Evolutionary conservation across 2,888 invertebrate genomes (phyloP), one percentile per base, ranked within the genome.

Genomic region (Lamellibrachia columna): DNA sequence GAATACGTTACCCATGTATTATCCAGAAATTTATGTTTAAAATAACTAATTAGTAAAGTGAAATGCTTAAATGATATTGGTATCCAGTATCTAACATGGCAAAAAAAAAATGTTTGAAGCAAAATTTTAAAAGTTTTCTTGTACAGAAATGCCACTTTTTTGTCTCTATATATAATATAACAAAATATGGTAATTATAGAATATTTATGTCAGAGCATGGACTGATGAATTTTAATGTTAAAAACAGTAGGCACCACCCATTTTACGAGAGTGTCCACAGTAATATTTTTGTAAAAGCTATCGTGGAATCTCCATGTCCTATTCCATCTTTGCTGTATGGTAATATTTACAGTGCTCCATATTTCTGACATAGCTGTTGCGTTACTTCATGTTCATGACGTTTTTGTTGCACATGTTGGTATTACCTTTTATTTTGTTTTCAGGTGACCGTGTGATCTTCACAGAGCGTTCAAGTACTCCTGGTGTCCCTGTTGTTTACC

Each of bases 361-460:
- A 22, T 22, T 22, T 11, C 22, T 75, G 22, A 75, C 22, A 6
- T 75, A 75, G 0, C 75, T 75, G 9, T 60, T 75, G 40, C n/a
- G 15, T 11, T 22, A 75, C 22, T 75, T 75, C 22, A 22, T 22
- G 40, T 40, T 40, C 40, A 75, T 22, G 6, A 15, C 4, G 11
- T 75, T 75, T 4, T 15, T 60, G 60, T 60, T 60, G 60, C 11
- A 15, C 22, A 75, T 75, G 75, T 75, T 75, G 22, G n/a, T n/a
- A 75, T 75, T 75, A 75, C 75, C 75, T 22, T 22, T 75, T 75
- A 75, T 75, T 6, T 11, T 75, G 75, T 75, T 60, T 94, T 8
- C 94, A 96, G 96, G 96, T 92, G 96, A 96, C 93, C 93, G 95
- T 90, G 96, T 96, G 92, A 95, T 96, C 92, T 96, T 96, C 95